phyloP scores from a whole-genome alignment of 2,888 invertebrate genomes.

The Lasioglossum figueresi region DNA sequence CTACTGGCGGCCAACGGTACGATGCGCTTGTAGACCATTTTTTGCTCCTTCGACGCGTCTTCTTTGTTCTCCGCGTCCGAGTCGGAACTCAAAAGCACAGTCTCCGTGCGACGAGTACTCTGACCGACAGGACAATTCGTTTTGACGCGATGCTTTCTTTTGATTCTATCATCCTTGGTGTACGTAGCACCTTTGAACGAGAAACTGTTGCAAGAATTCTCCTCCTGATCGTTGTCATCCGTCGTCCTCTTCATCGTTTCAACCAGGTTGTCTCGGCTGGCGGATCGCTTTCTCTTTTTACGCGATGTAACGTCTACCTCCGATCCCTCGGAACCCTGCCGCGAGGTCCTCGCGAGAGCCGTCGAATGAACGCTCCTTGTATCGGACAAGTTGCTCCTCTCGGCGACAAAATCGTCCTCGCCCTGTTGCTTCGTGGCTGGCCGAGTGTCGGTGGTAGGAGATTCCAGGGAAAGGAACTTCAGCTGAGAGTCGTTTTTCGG shows the following conservation, averaged over 20 bases:
- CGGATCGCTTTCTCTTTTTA: conserved; percentile 22
- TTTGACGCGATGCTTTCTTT: background rate
- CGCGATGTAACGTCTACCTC: background rate
- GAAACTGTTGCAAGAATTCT: conserved; percentile 1
- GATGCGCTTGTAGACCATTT: conserved; percentile 26
- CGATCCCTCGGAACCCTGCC: background rate
- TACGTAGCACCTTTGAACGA: background rate
- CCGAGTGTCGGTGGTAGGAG: conserved; percentile 14
- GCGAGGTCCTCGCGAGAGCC: background rate
- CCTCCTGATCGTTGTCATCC: background rate
- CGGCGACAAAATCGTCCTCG: background rate
- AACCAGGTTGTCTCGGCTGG: background rate
- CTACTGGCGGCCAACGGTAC: conserved; percentile 6
- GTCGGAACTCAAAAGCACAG: background rate
- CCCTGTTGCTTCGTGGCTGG: background rate
- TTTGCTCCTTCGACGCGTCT: background rate
- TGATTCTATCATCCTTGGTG: background rate
- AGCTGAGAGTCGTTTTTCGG: conserved; percentile 66
- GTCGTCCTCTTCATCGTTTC: background rate
- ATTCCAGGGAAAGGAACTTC: conserved; percentile 50
- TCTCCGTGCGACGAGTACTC: background rate
- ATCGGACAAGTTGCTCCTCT: conserved; percentile 25
- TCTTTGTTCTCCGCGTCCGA: background rate
- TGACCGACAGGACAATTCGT: background rate
- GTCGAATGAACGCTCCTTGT: background rate